A percentile compares a stretch with the other conserved stretches of the same genome.
phyloP scores from a whole-genome alignment of 2,888 invertebrate species.

The Cerceris ruficornis region DNA sequence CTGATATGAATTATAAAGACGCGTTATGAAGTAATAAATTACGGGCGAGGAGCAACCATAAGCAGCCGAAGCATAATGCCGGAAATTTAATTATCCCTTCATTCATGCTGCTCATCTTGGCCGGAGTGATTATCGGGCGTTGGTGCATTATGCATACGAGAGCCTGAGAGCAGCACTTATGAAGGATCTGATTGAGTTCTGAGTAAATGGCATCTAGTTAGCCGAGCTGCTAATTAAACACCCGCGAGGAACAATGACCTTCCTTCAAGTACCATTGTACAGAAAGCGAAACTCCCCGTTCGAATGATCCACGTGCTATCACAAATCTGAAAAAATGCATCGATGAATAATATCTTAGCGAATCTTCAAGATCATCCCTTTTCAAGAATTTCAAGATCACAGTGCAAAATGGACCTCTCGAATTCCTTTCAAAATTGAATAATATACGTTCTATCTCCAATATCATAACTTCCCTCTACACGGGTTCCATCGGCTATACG shows the following conservation, averaged over 20 bases:
- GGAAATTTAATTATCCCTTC: slow-evolving; percentile 69
- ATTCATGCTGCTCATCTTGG: slow-evolving; percentile 48
- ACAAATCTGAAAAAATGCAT: too few relatives aligned
- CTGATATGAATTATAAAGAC: slow-evolving; percentile 12
- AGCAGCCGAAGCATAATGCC: slow-evolving; percentile 57
- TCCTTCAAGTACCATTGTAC: slow-evolving; percentile 32
- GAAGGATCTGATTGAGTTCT: slow-evolving; percentile 81
- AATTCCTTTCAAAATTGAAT: too few relatives aligned
- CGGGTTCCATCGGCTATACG: background rate
- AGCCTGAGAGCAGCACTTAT: slow-evolving; percentile 71
- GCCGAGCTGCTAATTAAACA: slow-evolving; percentile 80
- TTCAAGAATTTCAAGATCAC: too few relatives aligned
- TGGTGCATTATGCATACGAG: slow-evolving; percentile 79
- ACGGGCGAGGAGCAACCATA: background rate
- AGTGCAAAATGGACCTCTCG: too few relatives aligned
- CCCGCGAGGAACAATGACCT: slow-evolving; percentile 65
- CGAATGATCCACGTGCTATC: too few relatives aligned
- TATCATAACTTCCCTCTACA: too few relatives aligned
- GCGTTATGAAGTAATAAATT: slow-evolving; percentile 18
- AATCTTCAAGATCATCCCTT: too few relatives aligned
- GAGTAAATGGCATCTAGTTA: slow-evolving; percentile 79
- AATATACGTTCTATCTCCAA: too few relatives aligned
- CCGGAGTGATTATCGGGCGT: slow-evolving; percentile 57
- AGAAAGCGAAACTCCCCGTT: background rate
- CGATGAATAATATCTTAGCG: too few relatives aligned